These are phyloP conservation scores for Aphaenogaster floridana DNA, from an alignment of 1,140 invertebrate genomes.

Conservation along the genomic window DNA sequence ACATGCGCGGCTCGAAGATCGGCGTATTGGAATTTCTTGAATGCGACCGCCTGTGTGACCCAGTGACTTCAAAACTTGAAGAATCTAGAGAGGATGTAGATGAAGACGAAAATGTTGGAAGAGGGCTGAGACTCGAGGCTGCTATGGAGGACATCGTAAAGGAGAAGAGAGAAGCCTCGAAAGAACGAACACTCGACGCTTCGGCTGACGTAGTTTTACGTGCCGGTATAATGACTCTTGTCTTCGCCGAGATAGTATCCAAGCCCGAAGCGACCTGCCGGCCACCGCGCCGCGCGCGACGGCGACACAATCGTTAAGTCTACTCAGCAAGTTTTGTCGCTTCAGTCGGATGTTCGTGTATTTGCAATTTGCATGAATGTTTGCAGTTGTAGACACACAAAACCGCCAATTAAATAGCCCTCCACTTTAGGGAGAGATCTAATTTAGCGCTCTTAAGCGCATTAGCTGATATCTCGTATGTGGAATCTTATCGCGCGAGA, in stretches of 20 bases:
- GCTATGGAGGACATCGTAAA: conserved; percentile 26
- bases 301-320: conserved; percentile 68
- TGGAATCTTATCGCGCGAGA: not conserved
- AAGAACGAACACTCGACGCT: conserved; percentile 80
- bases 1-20: too few species aligned
- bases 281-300: conserved; percentile 35
- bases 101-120: conserved; percentile 56
- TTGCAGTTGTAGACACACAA: not conserved
- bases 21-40: not conserved
- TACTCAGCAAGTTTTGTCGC: conserved; percentile 58
- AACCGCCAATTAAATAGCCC: not conserved
- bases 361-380: conserved; percentile 5
- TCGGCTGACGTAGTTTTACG: conserved; percentile 84
- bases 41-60: conserved; percentile 32
- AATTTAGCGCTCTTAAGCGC: conserved; percentile 6
- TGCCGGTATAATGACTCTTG: conserved; percentile 83
- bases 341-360: conserved; percentile 9
- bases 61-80: not conserved
- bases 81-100: conserved; percentile 47
- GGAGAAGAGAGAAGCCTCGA: conserved; percentile 51
- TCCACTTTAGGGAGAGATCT: not conserved
- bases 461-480: not conserved
- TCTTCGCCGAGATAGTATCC: conserved; percentile 79
- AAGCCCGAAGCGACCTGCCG: conserved; percentile 68
- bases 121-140: conserved; percentile 10